Base-by-base conservation (phyloP, 2,113 vertebrate genomes). In the Otocyon megalotis region DNA sequence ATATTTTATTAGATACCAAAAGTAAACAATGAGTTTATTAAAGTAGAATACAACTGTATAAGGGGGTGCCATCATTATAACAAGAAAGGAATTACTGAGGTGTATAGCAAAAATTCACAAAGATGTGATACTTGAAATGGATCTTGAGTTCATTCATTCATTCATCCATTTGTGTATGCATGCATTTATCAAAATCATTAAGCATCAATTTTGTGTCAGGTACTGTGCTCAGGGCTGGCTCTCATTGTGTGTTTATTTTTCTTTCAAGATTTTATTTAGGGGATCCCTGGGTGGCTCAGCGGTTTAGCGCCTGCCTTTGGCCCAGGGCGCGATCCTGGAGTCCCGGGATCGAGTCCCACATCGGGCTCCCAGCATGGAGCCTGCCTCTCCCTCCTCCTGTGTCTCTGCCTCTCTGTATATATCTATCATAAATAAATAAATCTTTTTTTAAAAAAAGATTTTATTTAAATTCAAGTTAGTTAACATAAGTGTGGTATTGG, bases 131-230 rank as follows among this genome's bases (percentile, higher is more conserved):
- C 26, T 69, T 94, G 58, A 85, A 43, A 85, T 93, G n/a, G 43
- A 32, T 53, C 35, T 48, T 84, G 24, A 60, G 32, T 69, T 92
- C 32, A 72, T 37, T 20, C 32, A 72, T 37, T 20, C 35, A 50
- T 91, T 35, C 12, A 58, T 35, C 62, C 19, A 93, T 83, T 91
- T 8, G 16, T n/a, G 37, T 14, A 69, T 50, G 22, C 26, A 79
- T 79, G 10, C 20, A 90, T 90, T 69, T 89, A 83, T 92, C 72
- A 83, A 79, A 60, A 87, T 79, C 67, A 87, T 37, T 54, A 93
- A 67, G 15, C 71, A 50, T 91, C 26, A 65, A 0, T 58, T 86
- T 89, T 94, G 56, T 95, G 4, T 15, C 16, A 76, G 53, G 16
- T 1, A 71, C 43, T 8, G 1, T 60, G 20, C 30, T 88, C 26